These are phyloP conservation scores for Paramormyrops hopkinsi DNA, from an alignment of 2,797 vertebrate genomes.

Conservation along the genomic window DNA sequence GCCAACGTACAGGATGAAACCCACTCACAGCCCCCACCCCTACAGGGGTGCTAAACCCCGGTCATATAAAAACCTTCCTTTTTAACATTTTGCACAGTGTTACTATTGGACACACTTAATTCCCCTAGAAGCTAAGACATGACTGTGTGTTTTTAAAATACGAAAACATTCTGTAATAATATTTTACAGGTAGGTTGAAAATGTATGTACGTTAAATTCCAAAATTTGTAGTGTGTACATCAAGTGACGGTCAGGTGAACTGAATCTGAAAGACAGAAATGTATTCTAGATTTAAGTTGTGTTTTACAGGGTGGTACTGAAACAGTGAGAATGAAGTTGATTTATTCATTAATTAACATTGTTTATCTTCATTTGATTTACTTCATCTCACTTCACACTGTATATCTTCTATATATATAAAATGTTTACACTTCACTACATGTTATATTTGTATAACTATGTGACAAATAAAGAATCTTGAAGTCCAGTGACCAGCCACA, in stretches of 20 bases:
- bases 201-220: background rate
- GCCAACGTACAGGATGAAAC: slow-evolving; percentile 41
- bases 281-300: background rate
- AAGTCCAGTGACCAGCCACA: background rate
- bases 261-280: background rate
- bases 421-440: background rate
- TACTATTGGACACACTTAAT: background rate
- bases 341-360: background rate
- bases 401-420: background rate
- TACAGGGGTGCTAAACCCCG: background rate
- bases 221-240: background rate
- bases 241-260: background rate
- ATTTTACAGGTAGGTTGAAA: background rate
- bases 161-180: background rate
- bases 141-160: background rate
- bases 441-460: background rate
- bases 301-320: background rate
- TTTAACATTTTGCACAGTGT: background rate
- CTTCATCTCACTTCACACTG: background rate
- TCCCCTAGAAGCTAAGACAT: background rate
- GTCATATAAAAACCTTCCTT: slow-evolving; percentile 10
- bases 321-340: background rate
- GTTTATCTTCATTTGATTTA: background rate
- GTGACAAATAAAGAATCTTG: background rate
- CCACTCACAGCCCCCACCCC: slow-evolving; percentile 29